phyloP scores from a whole-genome alignment of 2,888 invertebrate species.

The Phorcus lineatus region DNA sequence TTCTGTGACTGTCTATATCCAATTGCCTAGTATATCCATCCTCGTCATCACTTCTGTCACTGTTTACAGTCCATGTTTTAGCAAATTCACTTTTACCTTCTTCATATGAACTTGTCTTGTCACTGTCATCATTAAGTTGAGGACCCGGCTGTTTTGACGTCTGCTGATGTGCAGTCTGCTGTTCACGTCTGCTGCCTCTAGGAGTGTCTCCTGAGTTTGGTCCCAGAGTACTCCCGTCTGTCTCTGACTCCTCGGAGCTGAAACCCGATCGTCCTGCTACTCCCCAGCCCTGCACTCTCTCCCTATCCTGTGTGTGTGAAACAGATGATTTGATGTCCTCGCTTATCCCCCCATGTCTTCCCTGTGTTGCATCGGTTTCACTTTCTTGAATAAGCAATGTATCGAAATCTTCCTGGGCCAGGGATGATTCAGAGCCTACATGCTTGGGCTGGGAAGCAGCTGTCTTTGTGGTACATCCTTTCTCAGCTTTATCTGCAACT shows the following conservation, averaged over 20 bases:
- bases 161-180: background rate
- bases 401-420: slow-evolving; percentile 13
- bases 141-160: too few species aligned
- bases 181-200: background rate
- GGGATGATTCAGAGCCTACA: slow-evolving; percentile 7
- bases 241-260: background rate
- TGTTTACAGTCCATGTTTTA: background rate
- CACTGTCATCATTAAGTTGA: background rate
- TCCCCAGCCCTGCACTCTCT: background rate
- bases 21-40: too few species aligned
- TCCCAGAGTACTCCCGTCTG: background rate
- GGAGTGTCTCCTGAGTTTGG: slow-evolving; percentile 1
- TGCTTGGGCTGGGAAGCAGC: background rate
- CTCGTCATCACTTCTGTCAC: too few species aligned
- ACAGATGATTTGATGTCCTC: background rate
- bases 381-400: background rate
- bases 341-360: slow-evolving; percentile 3
- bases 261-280: slow-evolving; percentile 2
- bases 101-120: background rate
- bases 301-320: slow-evolving; percentile 6
- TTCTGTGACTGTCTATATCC: too few species aligned
- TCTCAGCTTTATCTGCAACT: background rate
- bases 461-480: slow-evolving; percentile 5
- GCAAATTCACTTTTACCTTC: background rate
- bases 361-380: slow-evolving; percentile 1